Evolutionary conservation across 2,888 invertebrate genomes (phyloP).

Genomic region (Leptopterna dolabrata): DNA sequence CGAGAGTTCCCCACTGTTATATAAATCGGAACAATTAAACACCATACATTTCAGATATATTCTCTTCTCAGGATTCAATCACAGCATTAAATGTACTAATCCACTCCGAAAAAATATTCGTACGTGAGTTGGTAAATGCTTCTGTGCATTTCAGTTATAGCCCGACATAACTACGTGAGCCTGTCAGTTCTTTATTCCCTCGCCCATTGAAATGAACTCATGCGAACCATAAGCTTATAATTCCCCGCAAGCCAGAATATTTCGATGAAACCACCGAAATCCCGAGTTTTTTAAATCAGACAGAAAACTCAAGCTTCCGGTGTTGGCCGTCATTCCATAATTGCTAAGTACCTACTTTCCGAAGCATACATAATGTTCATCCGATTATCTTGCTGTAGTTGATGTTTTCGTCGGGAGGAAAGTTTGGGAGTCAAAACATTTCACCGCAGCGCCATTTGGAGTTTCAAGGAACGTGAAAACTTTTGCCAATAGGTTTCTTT

Average conservation of each 20-base stretch:
- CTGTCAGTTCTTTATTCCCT: not conserved
- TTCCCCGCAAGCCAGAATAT: not conserved
- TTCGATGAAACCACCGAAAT: not conserved
- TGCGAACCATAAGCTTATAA: not conserved
- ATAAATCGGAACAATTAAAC: too few species aligned
- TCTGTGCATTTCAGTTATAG: not conserved
- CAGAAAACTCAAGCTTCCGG: not conserved
- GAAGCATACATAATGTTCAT: not conserved
- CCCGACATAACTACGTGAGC: not conserved
- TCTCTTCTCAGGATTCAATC: too few species aligned
- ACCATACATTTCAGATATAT: too few species aligned
- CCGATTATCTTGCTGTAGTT: not conserved
- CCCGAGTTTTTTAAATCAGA: not conserved
- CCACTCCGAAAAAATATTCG: too few species aligned
- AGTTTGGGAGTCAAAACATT: too few species aligned
- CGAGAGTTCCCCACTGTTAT: too few species aligned
- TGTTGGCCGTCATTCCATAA: not conserved
- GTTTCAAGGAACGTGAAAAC: not conserved
- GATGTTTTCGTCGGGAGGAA: not conserved
- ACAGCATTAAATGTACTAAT: too few species aligned
- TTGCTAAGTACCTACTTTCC: not conserved
- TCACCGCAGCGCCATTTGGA: not conserved
- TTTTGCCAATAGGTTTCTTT: too few species aligned
- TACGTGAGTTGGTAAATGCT: not conserved
- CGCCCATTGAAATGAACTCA: not conserved